Base-by-base conservation (phyloP, 2,113 vertebrate genomes). In the Neogobius melanostomus region DNA sequence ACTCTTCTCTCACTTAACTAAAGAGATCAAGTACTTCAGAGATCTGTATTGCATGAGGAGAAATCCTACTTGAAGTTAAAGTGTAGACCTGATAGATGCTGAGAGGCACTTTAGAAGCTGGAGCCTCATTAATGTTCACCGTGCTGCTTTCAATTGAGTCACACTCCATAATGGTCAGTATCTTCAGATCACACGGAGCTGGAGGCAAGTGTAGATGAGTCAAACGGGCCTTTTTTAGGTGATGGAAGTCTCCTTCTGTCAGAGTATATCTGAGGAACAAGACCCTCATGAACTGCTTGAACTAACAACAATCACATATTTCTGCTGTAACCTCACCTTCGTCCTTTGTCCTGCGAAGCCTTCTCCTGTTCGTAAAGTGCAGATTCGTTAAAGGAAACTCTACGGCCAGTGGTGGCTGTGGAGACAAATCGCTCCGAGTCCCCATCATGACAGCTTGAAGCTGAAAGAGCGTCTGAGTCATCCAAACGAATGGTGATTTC, bases 161-260 rank as follows among this genome's bases (percentile, higher is more conserved):
- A 0, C 95, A 97, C 91, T 99, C 97, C 11, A 96, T 95, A 85
- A 98, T 98, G 79, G 97, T 98, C 86, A 97, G 91, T 4, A 99
- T 98, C 89, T 95, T 96, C 77, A 98, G 92, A 68, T 94, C 91
- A 92, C 95, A 0, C 84, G 92, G 72, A 72, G 90, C 64, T 0
- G 88, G 88, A 28, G 90, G 74, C 75, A 98, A 83, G 85, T 95
- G 95, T 28, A 97, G 92, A 82, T 98, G 94, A 2, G 95, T 98
- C 81, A 99, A 92, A 10, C 98, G 94, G 3, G 98, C 96, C 1
- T 97, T 98, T 87, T 99, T 99, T 85, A 99, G 90, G 82, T 98
- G 97, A 77, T 99, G 98, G 86, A 98, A 99, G 62, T 99, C 98
- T 1, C 98, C 98, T 68, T 99, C 98, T 0, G 98, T 99, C 85